Conservation (phyloP, 2,113 vertebrate genomes). For the Hemicordylus capensis region DNA sequence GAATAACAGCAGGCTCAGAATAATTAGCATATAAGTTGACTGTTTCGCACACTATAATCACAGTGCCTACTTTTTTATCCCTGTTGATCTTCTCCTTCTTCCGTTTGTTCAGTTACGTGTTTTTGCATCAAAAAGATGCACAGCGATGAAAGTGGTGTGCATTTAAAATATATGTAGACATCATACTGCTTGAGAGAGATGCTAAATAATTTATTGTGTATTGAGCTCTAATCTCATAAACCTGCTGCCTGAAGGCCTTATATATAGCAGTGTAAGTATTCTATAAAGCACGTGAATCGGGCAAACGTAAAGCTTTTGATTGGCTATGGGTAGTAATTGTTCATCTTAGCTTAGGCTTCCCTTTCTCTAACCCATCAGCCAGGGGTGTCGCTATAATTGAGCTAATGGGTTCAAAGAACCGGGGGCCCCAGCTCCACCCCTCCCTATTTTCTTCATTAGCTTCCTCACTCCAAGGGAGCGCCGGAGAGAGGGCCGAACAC, state of each 20-base stretch:
- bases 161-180: slow-evolving; percentile 61
- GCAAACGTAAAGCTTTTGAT: neutral
- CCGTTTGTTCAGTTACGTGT: slow-evolving; percentile 2
- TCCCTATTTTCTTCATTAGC: no score
- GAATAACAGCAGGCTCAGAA: neutral
- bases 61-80: neutral
- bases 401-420: no score
- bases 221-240: slow-evolving; percentile 77
- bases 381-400: no score
- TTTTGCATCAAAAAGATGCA: slow-evolving; percentile 35
- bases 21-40: neutral
- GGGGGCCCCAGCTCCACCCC: no score
- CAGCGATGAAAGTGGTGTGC: slow-evolving; percentile 46
- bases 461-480: no score
- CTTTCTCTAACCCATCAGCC: neutral
- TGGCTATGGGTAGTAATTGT: slow-evolving; percentile 12
- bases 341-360: neutral
- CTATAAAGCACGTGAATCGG: neutral
- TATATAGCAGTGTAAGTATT: slow-evolving; percentile 32
- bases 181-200: slow-evolving; percentile 61
- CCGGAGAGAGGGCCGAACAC: no score
- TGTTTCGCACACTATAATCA: neutral
- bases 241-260: slow-evolving; percentile 68
- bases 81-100: neutral
- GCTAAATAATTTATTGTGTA: slow-evolving; percentile 76